Evolutionary conservation across 2,113 vertebrate species (phyloP).

Genomic region (Dromaius novaehollandiae): DNA sequence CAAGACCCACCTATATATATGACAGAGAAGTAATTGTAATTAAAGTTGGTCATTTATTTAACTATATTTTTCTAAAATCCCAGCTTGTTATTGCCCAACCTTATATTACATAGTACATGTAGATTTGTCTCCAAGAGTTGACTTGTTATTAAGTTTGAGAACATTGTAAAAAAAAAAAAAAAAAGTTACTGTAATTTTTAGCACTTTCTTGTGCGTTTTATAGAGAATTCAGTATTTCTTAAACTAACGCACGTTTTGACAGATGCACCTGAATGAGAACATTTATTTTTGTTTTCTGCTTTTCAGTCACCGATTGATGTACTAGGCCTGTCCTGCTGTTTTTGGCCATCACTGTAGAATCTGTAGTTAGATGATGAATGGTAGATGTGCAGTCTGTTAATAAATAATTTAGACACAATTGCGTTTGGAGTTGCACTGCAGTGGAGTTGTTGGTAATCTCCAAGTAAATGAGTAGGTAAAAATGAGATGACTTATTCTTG

Average conservation of each 20-base stretch:
- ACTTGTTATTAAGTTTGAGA: neutral
- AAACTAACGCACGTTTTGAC: neutral
- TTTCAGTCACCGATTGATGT: neutral
- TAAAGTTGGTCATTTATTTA: neutral
- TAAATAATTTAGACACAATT: neutral
- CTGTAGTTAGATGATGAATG: neutral
- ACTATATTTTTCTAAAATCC: neutral
- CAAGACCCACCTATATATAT: accelerated
- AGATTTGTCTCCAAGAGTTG: neutral
- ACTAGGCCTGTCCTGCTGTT: neutral
- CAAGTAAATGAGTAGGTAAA: conserved; percentile 52
- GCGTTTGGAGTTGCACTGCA: conserved; percentile 20
- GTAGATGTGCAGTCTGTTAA: neutral
- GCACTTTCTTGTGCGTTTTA: neutral
- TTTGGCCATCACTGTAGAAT: neutral
- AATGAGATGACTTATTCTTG: conserved; percentile 52
- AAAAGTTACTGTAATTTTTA: neutral
- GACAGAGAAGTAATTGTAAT: neutral
- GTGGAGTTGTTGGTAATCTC: conserved; percentile 32
- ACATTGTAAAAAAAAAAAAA: neutral
- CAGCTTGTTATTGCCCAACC: accelerated
- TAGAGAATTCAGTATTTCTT: neutral
- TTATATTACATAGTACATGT: neutral
- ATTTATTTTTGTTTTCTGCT: neutral
- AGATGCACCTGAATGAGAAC: neutral